Evolutionary conservation across 1,140 invertebrate species (phyloP), one percentile per base, ranked within the genome.

Genomic region (Drosophila nigrodunni): DNA sequence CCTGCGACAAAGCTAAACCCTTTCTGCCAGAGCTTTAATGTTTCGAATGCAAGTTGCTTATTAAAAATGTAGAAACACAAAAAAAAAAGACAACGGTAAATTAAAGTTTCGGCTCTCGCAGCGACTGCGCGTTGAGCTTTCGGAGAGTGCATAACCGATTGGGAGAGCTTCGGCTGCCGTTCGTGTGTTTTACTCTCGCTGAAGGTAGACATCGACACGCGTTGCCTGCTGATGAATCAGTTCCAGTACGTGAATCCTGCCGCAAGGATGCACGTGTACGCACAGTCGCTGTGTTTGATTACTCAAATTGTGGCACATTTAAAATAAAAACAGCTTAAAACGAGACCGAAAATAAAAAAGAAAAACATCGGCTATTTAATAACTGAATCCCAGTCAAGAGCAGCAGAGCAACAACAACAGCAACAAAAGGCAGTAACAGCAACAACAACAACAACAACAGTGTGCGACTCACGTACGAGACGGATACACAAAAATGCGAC

Each of bases 221-320:
- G 46, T 7, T 65, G 60, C 43, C 47, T 58, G 61, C 57, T 66
- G 68, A 69, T 74, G 80, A 80, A 73, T 89, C 85, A 88, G 85
- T 88, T 89, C 85, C 81, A 88, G 85, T 80, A 80, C 80, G 85
- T 74, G 80, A 80, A 88, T 89, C 85, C 85, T 89, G 77, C 67
- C 71, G 85, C 77, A 70, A 88, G 85, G 85, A 88, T 89, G 85
- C 74, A 82, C 80, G 85, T 80, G 65, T 67, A 64, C 77, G 62
- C 50, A 57, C 58, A 49, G 52, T 25, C 65, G 50, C 57, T 76
- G 66, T 52, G 52, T 59, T 66, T 77, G 49, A 55, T 61, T 46
- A 54, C 54, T 66, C 50, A 78, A 80, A 83, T 69, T 87, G 83
- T 89, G 80, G 52, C 85, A 87, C 83, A 87, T 89, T 87, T 77